Percentiles rank a stretch among this genome's conserved stretches.
These are phyloP conservation scores for Trichogramma evanescens DNA, from an alignment of 2,888 invertebrate genomes.

Conservation along the genomic window DNA sequence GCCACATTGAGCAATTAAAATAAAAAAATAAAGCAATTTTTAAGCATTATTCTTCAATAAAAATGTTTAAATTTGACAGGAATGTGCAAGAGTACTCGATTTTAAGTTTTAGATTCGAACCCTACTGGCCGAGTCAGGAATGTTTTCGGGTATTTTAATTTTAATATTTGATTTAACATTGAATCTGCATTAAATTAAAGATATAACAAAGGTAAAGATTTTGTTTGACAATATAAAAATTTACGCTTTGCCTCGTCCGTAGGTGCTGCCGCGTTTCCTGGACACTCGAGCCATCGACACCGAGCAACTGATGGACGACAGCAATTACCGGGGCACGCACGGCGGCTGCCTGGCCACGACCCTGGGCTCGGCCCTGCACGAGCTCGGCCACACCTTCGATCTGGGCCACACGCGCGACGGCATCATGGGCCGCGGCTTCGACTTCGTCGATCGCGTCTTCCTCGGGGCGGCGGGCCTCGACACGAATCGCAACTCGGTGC, in stretches of 20 bases:
- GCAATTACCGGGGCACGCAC: conserved; percentile 79
- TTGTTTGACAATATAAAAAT: too few species aligned
- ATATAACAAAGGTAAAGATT: too few species aligned
- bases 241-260: background rate
- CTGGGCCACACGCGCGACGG: conserved; percentile 85
- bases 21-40: too few species aligned
- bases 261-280: conserved; percentile 57
- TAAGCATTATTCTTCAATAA: too few species aligned
- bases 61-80: too few species aligned
- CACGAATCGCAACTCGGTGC: conserved; percentile 54
- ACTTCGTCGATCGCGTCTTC: conserved; percentile 73
- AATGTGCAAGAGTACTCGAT: too few species aligned
- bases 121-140: too few species aligned
- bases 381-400: conserved; percentile 90
- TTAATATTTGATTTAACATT: too few species aligned
- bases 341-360: conserved; percentile 87
- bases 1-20: too few species aligned
- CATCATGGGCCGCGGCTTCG: conserved; percentile 88
- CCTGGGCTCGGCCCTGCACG: conserved; percentile 85
- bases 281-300: conserved; percentile 63
- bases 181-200: too few species aligned
- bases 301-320: conserved; percentile 77
- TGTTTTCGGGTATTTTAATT: too few species aligned
- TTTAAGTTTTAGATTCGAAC: too few species aligned
- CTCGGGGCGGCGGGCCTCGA: conserved; percentile 57